Evolutionary conservation across 2,888 invertebrate genomes (phyloP).

Genomic region (Tetrapedia diversipes): DNA sequence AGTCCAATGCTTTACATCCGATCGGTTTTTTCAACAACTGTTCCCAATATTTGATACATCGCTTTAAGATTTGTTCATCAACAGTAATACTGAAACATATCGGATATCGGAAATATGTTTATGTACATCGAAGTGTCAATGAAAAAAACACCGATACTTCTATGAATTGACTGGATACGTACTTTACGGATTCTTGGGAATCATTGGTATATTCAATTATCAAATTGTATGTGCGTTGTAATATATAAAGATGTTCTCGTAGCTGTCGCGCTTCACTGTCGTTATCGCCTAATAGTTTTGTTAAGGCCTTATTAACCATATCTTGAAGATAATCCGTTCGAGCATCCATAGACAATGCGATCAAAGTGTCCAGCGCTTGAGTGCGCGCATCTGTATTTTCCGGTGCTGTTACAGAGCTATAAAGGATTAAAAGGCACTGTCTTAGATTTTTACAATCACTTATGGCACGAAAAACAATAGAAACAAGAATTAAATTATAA

Average conservation of each 20-base stretch:
- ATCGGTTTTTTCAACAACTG: conserved; percentile 92
- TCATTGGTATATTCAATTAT: conserved; percentile 86
- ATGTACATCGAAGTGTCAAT: no score
- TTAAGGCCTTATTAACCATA: conserved; percentile 86
- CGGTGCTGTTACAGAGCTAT: conserved; percentile 82
- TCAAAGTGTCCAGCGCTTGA: conserved; percentile 87
- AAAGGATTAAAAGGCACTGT: not conserved
- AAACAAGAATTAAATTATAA: conserved; percentile 36
- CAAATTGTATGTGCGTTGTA: conserved; percentile 88
- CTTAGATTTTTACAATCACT: not conserved
- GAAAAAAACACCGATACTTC: not conserved
- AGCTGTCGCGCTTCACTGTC: conserved; percentile 88
- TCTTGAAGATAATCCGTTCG: conserved; percentile 90
- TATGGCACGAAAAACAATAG: not conserved
- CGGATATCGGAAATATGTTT: not conserved
- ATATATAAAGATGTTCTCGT: conserved; percentile 86
- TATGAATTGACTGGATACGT: not conserved
- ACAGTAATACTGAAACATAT: conserved; percentile 80
- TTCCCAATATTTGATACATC: conserved; percentile 93
- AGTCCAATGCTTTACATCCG: conserved; percentile 92
- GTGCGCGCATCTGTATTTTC: conserved; percentile 87
- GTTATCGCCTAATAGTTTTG: conserved; percentile 86
- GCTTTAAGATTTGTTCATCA: conserved; percentile 86
- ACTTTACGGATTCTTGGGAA: conserved; percentile 74
- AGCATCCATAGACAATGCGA: conserved; percentile 90